These are phyloP conservation scores for Acronicta leporina DNA, from an alignment of 2,888 invertebrate species.

Conservation along the genomic window DNA sequence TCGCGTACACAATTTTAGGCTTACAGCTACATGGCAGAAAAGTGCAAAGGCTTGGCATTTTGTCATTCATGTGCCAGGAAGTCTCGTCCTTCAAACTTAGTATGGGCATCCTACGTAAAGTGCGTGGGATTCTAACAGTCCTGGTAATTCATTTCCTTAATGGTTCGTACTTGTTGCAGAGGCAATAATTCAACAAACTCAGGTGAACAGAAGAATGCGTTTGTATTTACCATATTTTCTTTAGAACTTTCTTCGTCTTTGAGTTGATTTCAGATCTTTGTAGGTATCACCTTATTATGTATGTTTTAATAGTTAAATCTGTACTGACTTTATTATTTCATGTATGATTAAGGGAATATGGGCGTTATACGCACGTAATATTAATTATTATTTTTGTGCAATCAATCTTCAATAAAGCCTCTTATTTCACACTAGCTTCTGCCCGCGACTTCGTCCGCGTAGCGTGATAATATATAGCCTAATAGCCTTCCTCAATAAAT, in stretches of 20 bases:
- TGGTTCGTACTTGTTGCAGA: slow-evolving; percentile 17
- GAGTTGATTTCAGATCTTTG: not conserved
- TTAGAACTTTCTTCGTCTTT: not conserved
- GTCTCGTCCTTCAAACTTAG: slow-evolving; percentile 30
- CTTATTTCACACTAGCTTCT: too few species aligned
- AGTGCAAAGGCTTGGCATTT: slow-evolving; percentile 23
- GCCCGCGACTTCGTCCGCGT: too few species aligned
- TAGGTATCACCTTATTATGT: too few species aligned
- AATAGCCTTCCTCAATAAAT: too few species aligned
- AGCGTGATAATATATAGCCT: too few species aligned
- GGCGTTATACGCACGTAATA: too few species aligned
- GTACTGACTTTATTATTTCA: too few species aligned
- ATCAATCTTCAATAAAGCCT: not conserved
- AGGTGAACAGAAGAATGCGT: slow-evolving; percentile 1
- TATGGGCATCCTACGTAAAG: slow-evolving; percentile 33
- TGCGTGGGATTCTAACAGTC: slow-evolving; percentile 41
- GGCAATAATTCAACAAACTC: slow-evolving; percentile 6
- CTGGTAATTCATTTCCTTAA: slow-evolving; percentile 29
- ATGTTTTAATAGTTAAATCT: too few species aligned
- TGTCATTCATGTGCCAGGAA: slow-evolving; percentile 35
- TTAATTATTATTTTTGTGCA: not conserved
- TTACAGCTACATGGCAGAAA: slow-evolving; percentile 4
- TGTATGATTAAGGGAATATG: too few species aligned
- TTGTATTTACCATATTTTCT: not conserved
- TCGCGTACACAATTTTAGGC: not conserved